Percentiles rank a stretch among this genome's conserved stretches.
Conservation (phyloP, 2,113 vertebrate genomes). For the Xenus cinereus region DNA sequence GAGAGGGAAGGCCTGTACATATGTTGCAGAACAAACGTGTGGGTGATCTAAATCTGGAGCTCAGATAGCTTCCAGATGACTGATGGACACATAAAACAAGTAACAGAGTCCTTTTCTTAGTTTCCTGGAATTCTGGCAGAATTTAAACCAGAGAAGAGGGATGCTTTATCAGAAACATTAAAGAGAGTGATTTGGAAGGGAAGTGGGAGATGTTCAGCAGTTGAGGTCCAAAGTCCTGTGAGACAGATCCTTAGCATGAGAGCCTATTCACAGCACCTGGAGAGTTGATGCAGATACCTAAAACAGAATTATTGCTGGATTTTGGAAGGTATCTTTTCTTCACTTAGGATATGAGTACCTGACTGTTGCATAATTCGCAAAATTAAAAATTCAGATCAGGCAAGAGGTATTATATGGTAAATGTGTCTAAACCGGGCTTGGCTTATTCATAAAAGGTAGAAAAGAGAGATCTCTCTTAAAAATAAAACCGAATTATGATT, state of each 20-base stretch:
- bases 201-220: neutral
- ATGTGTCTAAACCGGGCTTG: neutral
- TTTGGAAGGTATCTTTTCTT: neutral
- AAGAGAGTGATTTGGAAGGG: neutral
- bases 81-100: neutral
- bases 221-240: neutral
- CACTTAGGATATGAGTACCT: neutral
- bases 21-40: constrained; percentile 36
- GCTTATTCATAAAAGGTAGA: neutral
- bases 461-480: neutral
- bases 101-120: neutral
- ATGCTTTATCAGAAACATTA: neutral
- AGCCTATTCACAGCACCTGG: neutral
- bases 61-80: constrained; percentile 7
- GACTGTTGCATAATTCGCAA: neutral
- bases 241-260: neutral
- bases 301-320: neutral
- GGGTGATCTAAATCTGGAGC: constrained; percentile 33
- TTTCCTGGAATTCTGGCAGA: neutral
- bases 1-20: neutral
- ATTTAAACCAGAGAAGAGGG: neutral
- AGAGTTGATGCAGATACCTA: neutral
- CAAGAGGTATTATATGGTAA: neutral
- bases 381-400: neutral
- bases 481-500: neutral